Conservation (phyloP, 1,140 invertebrate genomes). For the Eumaeus atala region DNA sequence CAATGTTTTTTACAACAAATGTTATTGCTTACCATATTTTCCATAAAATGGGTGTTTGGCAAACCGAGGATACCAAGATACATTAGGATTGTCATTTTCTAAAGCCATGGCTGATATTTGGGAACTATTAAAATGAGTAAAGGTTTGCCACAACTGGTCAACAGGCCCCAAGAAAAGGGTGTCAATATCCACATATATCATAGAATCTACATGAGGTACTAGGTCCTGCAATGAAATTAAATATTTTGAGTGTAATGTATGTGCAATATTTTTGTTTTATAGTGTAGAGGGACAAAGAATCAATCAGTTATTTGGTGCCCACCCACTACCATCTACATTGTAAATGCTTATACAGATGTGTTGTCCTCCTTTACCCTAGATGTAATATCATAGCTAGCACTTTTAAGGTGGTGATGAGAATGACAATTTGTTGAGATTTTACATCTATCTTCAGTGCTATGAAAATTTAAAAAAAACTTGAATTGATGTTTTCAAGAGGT, state of each 20-base stretch:
- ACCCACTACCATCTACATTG: no score
- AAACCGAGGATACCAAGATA: slow-evolving; percentile 97
- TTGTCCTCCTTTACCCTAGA: no score
- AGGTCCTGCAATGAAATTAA: slow-evolving; percentile 79
- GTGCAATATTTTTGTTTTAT: not conserved
- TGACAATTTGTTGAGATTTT: no score
- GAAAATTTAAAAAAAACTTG: no score
- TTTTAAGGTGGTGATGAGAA: no score
- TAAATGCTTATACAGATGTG: no score
- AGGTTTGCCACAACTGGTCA: slow-evolving; percentile 88
- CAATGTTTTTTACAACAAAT: slow-evolving; percentile 13
- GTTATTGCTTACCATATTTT: slow-evolving; percentile 78
- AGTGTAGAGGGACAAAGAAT: not conserved
- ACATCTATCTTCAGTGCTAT: no score
- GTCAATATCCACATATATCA: slow-evolving; percentile 96
- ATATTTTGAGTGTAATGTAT: slow-evolving; percentile 8
- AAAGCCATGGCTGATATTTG: slow-evolving; percentile 91
- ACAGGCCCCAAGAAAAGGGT: slow-evolving; percentile 89
- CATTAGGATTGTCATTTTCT: slow-evolving; percentile 92
- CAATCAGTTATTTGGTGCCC: no score
- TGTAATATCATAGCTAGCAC: no score
- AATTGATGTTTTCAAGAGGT: no score
- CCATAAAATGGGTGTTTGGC: slow-evolving; percentile 96
- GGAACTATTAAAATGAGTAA: slow-evolving; percentile 87
- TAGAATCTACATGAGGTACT: slow-evolving; percentile 85